A percentile compares a stretch with the other conserved stretches of the same genome.
These are phyloP conservation scores for Acrobasis repandana DNA, from an alignment of 2,888 invertebrate species.

Conservation along the genomic window DNA sequence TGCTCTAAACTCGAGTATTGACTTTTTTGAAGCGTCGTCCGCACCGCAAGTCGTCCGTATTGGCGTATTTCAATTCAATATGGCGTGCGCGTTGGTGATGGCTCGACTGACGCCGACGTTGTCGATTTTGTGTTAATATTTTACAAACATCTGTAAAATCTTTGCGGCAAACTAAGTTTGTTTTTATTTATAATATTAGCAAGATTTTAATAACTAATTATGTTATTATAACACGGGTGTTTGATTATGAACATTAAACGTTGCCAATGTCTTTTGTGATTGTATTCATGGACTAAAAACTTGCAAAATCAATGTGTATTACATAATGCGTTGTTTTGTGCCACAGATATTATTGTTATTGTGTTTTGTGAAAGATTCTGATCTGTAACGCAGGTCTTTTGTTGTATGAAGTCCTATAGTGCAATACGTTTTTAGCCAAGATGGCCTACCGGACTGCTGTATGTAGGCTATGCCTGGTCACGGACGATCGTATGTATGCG, in stretches of 20 bases:
- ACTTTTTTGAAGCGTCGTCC: too few species aligned
- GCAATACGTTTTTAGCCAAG: background rate
- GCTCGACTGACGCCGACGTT: background rate
- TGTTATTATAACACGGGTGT: background rate
- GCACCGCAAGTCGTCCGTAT: too few species aligned
- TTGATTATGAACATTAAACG: background rate
- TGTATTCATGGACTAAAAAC: background rate
- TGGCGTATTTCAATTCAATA: background rate
- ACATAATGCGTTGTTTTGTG: background rate
- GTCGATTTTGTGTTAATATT: background rate
- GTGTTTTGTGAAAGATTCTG: background rate
- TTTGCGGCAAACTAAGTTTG: background rate
- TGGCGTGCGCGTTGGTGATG: background rate
- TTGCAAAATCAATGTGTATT: background rate
- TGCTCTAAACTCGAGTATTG: too few species aligned
- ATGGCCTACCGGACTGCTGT: constrained; percentile 12
- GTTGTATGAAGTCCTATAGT: background rate
- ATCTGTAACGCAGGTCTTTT: background rate
- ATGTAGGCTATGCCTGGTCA: constrained; percentile 10
- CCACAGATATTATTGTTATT: background rate
- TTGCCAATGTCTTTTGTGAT: background rate
- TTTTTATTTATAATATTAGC: background rate
- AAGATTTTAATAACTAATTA: background rate
- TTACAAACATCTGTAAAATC: background rate
- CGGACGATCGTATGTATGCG: constrained; percentile 7